Evolutionary conservation across 2,888 invertebrate genomes (phyloP), one percentile per base, ranked within the genome.

Genomic region (Leistus spinibarbis): DNA sequence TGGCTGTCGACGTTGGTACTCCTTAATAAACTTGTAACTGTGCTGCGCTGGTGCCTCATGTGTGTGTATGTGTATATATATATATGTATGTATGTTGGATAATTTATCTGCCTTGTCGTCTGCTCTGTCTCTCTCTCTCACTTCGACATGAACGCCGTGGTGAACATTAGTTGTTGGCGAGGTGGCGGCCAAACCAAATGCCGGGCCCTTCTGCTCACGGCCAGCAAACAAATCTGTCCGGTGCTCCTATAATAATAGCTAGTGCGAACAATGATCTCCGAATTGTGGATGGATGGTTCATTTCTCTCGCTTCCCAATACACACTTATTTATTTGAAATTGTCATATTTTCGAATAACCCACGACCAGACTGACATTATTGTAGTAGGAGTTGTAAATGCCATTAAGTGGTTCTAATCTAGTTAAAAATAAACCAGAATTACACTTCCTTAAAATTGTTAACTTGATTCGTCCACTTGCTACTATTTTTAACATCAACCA

Each of bases 21-120:
- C 80, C 82, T 81, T 82, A 82, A 82, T 82, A 82, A 82, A 81
- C 82, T 81, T 80, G 82, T 82, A 81, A 80, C 80, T 79, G 79
- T 79, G 79, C 68, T 76, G 77, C 62, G 74, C 73, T 68, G 53
- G 64, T 69, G 23, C 22, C 19, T 24, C 20, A 7, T 20, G 4
- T 63, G n/a, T n/a, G n/a, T 13, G 7, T 53, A 53, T 13, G 13
- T 10, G 13, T 13, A 53, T 13, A 53, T 13, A 53, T 13, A 53
- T 70, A 54, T 64, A 64, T 64, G 54, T 63, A 7, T 16, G 23
- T 16, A 7, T 63, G 63, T 69, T 70, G n/a, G n/a, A 75, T 75
- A 75, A 75, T 75, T 75, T 75, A 75, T 75, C 56, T 69, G 54
- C 63, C 23, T 20, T 57, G 57, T 54, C 22, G 16, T 64, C 22